Conservation (phyloP, 2,113 vertebrate genomes). For the Rallus limicola region DNA sequence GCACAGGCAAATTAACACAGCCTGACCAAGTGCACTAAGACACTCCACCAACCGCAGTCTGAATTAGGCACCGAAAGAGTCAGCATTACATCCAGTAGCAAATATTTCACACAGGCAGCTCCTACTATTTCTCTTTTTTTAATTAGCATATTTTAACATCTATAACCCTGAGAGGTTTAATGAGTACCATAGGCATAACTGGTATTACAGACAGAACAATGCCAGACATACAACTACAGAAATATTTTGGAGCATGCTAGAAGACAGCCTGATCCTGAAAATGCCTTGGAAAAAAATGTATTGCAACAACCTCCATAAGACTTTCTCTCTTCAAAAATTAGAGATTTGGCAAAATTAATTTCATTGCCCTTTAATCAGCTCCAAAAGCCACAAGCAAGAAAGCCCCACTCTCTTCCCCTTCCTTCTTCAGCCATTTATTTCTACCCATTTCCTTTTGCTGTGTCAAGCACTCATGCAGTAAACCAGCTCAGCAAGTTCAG, state of each 20-base stretch:
- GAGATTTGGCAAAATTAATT: not conserved
- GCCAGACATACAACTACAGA: not conserved
- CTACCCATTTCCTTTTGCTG: not conserved
- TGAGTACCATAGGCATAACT: not conserved
- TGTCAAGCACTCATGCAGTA: not conserved
- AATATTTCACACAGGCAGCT: not conserved
- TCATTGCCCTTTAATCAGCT: not conserved
- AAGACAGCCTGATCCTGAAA: not conserved
- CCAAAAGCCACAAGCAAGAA: not conserved
- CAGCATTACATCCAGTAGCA: not conserved
- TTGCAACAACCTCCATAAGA: accelerated
- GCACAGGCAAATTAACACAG: not conserved
- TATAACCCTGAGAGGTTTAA: not conserved
- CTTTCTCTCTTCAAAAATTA: not conserved
- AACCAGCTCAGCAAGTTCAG: conserved; percentile 14
- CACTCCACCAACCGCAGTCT: not conserved
- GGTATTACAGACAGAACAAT: not conserved
- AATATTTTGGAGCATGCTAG: not conserved
- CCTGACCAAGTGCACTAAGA: not conserved
- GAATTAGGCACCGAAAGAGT: not conserved
- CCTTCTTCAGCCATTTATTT: not conserved
- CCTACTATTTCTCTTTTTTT: not conserved
- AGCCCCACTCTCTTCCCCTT: not conserved
- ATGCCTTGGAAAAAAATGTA: not conserved
- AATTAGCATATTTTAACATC: not conserved